A percentile compares a stretch with the other conserved stretches of the same genome.
These are phyloP conservation scores for Erebia ligea DNA, from an alignment of 2,888 invertebrate genomes.

Conservation along the genomic window DNA sequence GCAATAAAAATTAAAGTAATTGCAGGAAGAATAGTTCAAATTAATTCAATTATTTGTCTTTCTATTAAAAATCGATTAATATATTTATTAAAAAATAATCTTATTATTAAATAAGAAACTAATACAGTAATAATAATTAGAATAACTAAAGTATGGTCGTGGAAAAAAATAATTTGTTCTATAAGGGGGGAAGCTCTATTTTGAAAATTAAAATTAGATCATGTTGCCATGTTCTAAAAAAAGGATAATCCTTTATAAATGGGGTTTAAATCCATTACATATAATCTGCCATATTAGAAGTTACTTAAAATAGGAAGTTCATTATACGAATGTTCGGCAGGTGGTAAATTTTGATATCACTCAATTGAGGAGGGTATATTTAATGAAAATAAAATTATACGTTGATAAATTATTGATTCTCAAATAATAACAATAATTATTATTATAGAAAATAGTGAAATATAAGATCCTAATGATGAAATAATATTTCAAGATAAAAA, in stretches of 20 bases:
- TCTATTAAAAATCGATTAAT: slow-evolving; percentile 83
- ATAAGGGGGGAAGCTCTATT: slow-evolving; percentile 85
- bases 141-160: slow-evolving; percentile 83
- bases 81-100: slow-evolving; percentile 82
- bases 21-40: slow-evolving; percentile 85
- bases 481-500: slow-evolving; percentile 85
- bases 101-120: slow-evolving; percentile 77
- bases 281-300: slow-evolving; percentile 84
- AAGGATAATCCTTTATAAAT: slow-evolving; percentile 84
- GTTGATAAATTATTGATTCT: slow-evolving; percentile 83
- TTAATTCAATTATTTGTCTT: slow-evolving; percentile 83
- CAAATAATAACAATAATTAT: slow-evolving; percentile 85
- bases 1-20: slow-evolving; percentile 85
- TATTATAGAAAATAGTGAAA: slow-evolving; percentile 83
- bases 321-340: slow-evolving; percentile 83
- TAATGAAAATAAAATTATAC: slow-evolving; percentile 74
- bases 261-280: slow-evolving; percentile 86
- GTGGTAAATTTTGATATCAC: slow-evolving; percentile 83
- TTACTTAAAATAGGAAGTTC: slow-evolving; percentile 83
- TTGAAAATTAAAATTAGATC: slow-evolving; percentile 83
- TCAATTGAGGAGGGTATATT: slow-evolving; percentile 84
- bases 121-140: slow-evolving; percentile 85
- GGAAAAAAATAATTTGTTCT: slow-evolving; percentile 86
- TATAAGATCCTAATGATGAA: slow-evolving; percentile 86
- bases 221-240: slow-evolving; percentile 85